Conservation (phyloP, 2,797 vertebrate species). For the Malacoctenus gilli region DNA sequence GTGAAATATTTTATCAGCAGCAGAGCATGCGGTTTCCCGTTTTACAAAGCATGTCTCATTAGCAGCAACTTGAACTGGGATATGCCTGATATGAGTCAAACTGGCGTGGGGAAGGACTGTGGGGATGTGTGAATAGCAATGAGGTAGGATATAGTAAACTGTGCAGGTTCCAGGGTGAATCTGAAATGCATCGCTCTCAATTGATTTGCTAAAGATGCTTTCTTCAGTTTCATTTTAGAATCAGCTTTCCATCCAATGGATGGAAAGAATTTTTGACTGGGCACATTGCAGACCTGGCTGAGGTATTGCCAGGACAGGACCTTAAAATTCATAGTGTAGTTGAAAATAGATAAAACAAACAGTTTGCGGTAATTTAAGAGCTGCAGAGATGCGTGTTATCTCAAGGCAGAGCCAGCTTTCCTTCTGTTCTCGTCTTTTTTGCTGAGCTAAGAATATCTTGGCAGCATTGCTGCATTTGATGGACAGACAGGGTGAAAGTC, state of each 20-base stretch:
- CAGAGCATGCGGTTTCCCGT: slow-evolving; percentile 25
- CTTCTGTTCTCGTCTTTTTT: not conserved
- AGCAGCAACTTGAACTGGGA: slow-evolving; percentile 25
- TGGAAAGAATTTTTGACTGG: too few species aligned
- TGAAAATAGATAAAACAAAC: not conserved
- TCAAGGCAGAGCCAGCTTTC: not conserved
- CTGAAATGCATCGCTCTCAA: slow-evolving; percentile 6
- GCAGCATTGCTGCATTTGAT: not conserved
- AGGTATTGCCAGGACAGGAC: too few species aligned
- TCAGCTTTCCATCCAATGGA: too few species aligned
- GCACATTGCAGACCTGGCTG: too few species aligned
- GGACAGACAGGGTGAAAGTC: not conserved
- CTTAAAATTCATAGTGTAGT: too few species aligned
- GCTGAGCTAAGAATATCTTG: not conserved
- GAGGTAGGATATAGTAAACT: slow-evolving; percentile 18
- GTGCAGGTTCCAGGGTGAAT: not conserved
- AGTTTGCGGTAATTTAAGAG: too few species aligned
- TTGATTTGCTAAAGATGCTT: not conserved
- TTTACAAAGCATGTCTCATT: slow-evolving; percentile 40
- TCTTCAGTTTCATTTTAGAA: not conserved
- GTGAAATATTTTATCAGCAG: slow-evolving; percentile 40
- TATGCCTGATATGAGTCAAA: slow-evolving; percentile 29
- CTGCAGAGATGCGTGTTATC: too few species aligned
- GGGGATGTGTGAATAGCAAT: slow-evolving; percentile 13
- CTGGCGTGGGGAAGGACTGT: slow-evolving; percentile 28